Conservation (phyloP, 2,113 vertebrate species). For the Australoheros scitulus region DNA sequence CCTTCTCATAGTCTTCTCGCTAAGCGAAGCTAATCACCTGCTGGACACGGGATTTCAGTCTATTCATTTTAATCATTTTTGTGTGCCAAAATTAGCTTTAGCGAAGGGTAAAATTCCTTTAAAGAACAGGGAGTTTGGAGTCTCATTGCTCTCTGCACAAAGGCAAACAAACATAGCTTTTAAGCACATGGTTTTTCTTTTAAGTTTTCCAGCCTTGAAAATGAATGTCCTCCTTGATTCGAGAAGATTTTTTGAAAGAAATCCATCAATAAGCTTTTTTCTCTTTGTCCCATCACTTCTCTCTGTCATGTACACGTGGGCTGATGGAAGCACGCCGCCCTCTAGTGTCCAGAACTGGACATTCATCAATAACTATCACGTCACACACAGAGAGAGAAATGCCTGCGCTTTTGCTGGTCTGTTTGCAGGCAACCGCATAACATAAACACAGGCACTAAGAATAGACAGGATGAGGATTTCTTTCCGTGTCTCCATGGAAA, state of each 20-base stretch:
- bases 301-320: not conserved
- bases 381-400: not conserved
- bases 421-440: conserved; percentile 35
- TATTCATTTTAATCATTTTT: not conserved
- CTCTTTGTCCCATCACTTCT: conserved; percentile 27
- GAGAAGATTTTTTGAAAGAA: not conserved
- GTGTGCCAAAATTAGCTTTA: not conserved
- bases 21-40: not conserved
- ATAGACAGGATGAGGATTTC: conserved; percentile 28
- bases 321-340: conserved; percentile 23
- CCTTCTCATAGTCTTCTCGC: accelerated
- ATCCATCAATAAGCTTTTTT: not conserved
- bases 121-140: no score
- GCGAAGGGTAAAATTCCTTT: not conserved
- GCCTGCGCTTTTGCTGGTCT: not conserved
- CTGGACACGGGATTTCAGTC: not conserved
- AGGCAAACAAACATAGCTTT: not conserved
- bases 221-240: not conserved
- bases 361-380: not conserved
- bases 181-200: not conserved
- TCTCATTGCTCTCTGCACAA: not conserved
- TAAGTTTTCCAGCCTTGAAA: not conserved
- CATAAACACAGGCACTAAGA: conserved; percentile 35
- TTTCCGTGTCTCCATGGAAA: conserved; percentile 13
- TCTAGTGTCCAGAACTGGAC: conserved; percentile 39